These are phyloP conservation scores for Rallus crepitans DNA, from an alignment of 2,797 vertebrate genomes.

Conservation along the genomic window DNA sequence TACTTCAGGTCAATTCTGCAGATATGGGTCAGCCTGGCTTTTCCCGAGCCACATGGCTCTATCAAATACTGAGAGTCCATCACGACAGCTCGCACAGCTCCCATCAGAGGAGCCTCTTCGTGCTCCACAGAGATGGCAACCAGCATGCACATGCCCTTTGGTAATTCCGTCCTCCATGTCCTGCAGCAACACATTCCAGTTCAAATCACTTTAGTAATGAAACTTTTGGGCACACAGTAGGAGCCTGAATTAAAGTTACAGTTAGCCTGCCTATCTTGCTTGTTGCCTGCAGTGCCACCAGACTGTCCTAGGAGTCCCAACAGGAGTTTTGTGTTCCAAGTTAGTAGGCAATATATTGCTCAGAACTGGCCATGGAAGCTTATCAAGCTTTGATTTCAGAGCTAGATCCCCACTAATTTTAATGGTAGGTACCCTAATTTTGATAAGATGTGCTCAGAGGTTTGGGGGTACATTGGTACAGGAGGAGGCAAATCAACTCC, in stretches of 20 bases:
- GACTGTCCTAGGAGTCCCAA: neutral
- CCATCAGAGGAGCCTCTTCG: slow-evolving; percentile 86
- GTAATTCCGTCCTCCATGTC: slow-evolving; percentile 94
- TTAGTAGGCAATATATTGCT: neutral
- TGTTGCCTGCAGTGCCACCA: neutral
- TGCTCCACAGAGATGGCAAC: slow-evolving; percentile 92
- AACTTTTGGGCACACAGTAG: neutral
- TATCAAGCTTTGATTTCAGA: neutral
- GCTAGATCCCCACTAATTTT: neutral
- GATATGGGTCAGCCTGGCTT: slow-evolving; percentile 94
- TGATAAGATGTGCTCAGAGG: neutral
- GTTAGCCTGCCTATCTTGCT: neutral
- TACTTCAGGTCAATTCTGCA: slow-evolving; percentile 95
- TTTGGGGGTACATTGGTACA: neutral
- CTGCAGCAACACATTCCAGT: slow-evolving; percentile 72
- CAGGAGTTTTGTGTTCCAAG: neutral
- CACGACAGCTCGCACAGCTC: slow-evolving; percentile 88
- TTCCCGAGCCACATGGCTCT: slow-evolving; percentile 96
- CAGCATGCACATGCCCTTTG: slow-evolving; percentile 93
- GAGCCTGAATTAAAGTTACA: neutral
- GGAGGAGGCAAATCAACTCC: neutral
- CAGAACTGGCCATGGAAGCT: neutral
- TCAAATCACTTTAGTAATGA: neutral
- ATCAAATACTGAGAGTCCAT: slow-evolving; percentile 94
- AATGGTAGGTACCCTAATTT: neutral